phyloP scores from a whole-genome alignment of 2,888 invertebrate species.

The Macaria liturata region DNA sequence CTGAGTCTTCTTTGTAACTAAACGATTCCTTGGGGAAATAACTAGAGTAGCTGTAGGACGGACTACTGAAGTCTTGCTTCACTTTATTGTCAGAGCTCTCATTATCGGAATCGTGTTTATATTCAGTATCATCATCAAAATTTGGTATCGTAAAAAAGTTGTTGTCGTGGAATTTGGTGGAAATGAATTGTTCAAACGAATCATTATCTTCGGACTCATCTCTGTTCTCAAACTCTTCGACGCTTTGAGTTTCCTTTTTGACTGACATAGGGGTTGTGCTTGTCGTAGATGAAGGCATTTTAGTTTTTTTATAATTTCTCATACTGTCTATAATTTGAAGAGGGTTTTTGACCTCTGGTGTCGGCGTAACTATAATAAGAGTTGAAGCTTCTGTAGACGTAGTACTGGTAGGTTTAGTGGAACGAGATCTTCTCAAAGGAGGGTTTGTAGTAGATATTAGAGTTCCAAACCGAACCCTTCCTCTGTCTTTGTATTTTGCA shows the following conservation, averaged over 20 bases:
- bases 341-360: slow-evolving; percentile 67
- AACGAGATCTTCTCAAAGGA: slow-evolving; percentile 45
- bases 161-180: slow-evolving; percentile 78
- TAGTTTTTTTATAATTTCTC: slow-evolving; percentile 65
- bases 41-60: slow-evolving; percentile 63
- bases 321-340: slow-evolving; percentile 69
- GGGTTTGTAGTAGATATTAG: slow-evolving; percentile 58
- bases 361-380: slow-evolving; percentile 70
- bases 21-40: slow-evolving; percentile 61
- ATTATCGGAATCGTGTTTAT: slow-evolving; percentile 48
- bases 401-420: slow-evolving; percentile 40
- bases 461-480: slow-evolving; percentile 64
- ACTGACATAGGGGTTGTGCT: slow-evolving; percentile 49
- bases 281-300: slow-evolving; percentile 53
- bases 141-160: slow-evolving; percentile 75
- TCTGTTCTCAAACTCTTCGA: slow-evolving; percentile 57
- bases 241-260: slow-evolving; percentile 42
- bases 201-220: slow-evolving; percentile 60
- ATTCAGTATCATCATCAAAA: slow-evolving; percentile 60
- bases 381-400: slow-evolving; percentile 54
- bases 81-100: slow-evolving; percentile 57
- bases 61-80: slow-evolving; percentile 57
- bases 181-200: slow-evolving; percentile 71
- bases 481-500: slow-evolving; percentile 76
- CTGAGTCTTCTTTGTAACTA: slow-evolving; percentile 52